Percentiles rank a stretch among this genome's conserved stretches.
Evolutionary conservation across 2,888 invertebrate species (phyloP).

Genomic region (Drosophila gaucha): DNA sequence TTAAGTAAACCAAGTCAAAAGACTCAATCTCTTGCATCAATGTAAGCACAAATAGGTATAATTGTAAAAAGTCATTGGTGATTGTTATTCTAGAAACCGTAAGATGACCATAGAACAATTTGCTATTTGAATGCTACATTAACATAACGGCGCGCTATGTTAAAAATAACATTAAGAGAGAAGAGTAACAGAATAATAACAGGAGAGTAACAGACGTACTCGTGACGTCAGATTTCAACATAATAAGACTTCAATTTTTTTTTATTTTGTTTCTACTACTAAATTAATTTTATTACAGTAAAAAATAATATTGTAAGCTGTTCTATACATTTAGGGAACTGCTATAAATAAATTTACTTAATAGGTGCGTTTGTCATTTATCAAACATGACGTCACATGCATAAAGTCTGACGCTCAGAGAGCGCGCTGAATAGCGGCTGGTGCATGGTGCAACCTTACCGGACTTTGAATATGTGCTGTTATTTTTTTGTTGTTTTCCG

Average conservation of each 20-base stretch:
- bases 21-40: neutral
- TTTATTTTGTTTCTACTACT: neutral
- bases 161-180: neutral
- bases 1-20: constrained; percentile 7
- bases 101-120: neutral
- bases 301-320: neutral
- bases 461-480: constrained; percentile 7
- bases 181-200: constrained; percentile 25
- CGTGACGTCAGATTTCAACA: constrained; percentile 26
- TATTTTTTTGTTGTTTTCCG: constrained; percentile 42
- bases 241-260: neutral
- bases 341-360: neutral
- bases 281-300: neutral
- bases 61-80: too few species aligned
- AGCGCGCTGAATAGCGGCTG: constrained; percentile 10
- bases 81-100: neutral
- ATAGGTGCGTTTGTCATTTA: neutral
- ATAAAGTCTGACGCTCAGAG: constrained; percentile 10
- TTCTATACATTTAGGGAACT: neutral
- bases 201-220: constrained; percentile 32
- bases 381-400: constrained; percentile 36
- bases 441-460: constrained; percentile 17
- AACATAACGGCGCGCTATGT: neutral
- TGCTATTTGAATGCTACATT: neutral
- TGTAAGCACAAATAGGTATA: neutral